phyloP scores from a whole-genome alignment of 2,888 invertebrate genomes.

The Netelia inedita region DNA sequence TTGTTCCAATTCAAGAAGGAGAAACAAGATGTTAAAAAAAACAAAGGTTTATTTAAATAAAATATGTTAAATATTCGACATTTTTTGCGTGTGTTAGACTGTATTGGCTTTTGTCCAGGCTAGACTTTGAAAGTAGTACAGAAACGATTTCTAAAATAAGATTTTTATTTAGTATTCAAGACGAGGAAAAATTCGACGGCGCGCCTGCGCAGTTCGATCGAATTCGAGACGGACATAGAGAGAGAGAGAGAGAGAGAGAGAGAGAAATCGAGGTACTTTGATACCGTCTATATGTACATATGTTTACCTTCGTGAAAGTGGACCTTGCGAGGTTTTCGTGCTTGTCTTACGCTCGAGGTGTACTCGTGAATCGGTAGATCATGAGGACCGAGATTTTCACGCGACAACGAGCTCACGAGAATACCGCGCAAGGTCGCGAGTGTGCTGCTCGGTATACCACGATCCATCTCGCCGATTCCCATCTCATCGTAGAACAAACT shows the following conservation, averaged over 20 bases:
- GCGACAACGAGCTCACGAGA: slow-evolving; percentile 86
- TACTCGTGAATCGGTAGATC: slow-evolving; percentile 83
- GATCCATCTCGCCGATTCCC: slow-evolving; percentile 80
- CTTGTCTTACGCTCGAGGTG: slow-evolving; percentile 69
- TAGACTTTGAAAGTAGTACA: not conserved
- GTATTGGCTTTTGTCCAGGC: too few species aligned
- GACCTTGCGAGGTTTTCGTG: slow-evolving; percentile 80
- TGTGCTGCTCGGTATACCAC: slow-evolving; percentile 86
- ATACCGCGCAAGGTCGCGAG: slow-evolving; percentile 87
- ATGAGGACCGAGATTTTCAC: slow-evolving; percentile 86
- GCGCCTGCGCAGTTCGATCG: not conserved
- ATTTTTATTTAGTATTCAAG: slow-evolving; percentile 9
- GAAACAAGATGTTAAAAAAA: not conserved
- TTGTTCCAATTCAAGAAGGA: not conserved
- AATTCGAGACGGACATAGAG: not conserved
- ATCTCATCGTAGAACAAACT: slow-evolving; percentile 63
- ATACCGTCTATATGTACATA: not conserved
- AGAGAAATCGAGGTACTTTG: not conserved
- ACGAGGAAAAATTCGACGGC: not conserved
- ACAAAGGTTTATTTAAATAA: not conserved
- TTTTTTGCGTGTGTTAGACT: not conserved
- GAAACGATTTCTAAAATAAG: slow-evolving; percentile 4
- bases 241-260: not conserved
- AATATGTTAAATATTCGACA: not conserved
- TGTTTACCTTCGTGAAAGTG: slow-evolving; percentile 80